Conservation (phyloP, 2,113 vertebrate species). For the Chloroceryle aenea region DNA sequence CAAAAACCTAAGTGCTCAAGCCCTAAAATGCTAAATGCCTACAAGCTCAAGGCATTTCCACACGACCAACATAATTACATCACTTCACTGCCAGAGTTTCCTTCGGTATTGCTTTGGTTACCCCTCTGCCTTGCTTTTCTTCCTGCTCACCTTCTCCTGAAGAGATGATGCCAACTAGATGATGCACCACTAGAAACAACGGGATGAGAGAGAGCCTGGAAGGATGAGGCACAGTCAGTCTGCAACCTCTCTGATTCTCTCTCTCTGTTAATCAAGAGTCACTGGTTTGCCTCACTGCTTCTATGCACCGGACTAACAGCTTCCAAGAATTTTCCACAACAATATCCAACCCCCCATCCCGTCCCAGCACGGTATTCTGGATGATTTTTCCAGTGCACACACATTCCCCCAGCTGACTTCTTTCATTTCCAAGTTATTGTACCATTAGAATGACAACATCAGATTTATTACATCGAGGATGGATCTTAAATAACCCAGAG, state of each 20-base stretch:
- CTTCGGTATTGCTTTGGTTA: neutral
- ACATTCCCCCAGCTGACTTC: constrained; percentile 40
- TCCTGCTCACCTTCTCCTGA: neutral
- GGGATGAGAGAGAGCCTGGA: neutral
- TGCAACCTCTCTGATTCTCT: neutral
- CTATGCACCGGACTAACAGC: neutral
- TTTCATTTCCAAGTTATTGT: constrained; percentile 55
- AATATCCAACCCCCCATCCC: neutral
- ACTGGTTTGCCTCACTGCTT: neutral
- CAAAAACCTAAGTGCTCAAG: too few species aligned
- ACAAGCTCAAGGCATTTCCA: neutral
- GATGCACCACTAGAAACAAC: neutral
- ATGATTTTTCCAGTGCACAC: constrained; percentile 45
- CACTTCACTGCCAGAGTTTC: neutral
- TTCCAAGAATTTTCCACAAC: constrained; percentile 44
- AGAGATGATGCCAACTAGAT: neutral
- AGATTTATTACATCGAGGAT: neutral
- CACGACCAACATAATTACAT: neutral
- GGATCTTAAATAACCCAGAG: constrained; percentile 50
- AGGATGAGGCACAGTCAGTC: neutral
- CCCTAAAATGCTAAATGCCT: neutral
- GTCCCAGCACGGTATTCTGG: neutral
- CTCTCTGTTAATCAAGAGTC: neutral
- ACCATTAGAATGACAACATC: constrained; percentile 10
- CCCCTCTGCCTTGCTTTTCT: neutral